Base-by-base conservation (phyloP, 1,140 invertebrate species). In the Drosophila carrolli region DNA sequence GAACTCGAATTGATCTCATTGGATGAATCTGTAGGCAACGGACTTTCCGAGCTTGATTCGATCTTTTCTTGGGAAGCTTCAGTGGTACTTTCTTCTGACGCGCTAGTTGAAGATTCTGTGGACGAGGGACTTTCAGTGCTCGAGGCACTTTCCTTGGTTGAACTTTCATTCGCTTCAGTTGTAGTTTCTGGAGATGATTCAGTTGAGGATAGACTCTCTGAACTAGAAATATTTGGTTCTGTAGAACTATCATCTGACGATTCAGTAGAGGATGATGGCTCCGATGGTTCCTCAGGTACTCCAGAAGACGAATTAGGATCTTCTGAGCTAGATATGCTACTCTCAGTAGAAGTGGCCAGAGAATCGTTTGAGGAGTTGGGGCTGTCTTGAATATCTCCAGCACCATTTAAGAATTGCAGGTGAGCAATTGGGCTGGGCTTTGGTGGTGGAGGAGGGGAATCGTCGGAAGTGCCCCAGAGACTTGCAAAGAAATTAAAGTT, bases 401-500 rank as follows among this genome's bases (percentile, higher is more conserved):
- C 48, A 10, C n/a, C n/a, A 7, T 50, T 1, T 0, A 51, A 10
- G 9, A 35, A 35, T 10, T 53, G 50, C 9, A 37, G 2, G 9
- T 53, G 37, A 23, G 13, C 16, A 4, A 55, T 23, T 11, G 11
- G 10, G 2, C n/a, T 61, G 2, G 27, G 5, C 10, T 23, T 23
- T 10, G 16, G 27, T 1, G 43, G 8, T 11, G 40, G 23, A 13
- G 63, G 54, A 6, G 38, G 50, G n/a, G 41, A 23, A 4, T 50
- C 23, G 9, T 23, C 37, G 9, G 19, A 57, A 16, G 11, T 59
- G 27, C 66, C 65, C 75, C 79, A 86, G 4, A 83, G 14, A 6
- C 11, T 27, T 10, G 71, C 79, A 5, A 88, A 88, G 10, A 88
- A 43, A 43, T 88, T 68, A 0, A 66, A 38, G 38, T 66, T 37